Evolutionary conservation across 2,888 invertebrate species (phyloP), one percentile per base, ranked within the genome.

Genomic region (Leptopilina myrica): DNA sequence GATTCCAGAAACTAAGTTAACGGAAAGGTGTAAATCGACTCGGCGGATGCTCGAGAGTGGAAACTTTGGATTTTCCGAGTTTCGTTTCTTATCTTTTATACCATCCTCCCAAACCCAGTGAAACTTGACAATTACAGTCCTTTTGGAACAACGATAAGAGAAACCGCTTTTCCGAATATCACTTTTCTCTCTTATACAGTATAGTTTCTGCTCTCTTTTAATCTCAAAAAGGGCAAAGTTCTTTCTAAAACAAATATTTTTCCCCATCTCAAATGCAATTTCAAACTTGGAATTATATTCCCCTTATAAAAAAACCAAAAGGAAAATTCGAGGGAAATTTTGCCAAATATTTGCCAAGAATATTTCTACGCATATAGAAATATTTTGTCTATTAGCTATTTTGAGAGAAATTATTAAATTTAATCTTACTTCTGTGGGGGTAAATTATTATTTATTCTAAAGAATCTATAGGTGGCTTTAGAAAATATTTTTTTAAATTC

Each of bases 11-110:
- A 73, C 73, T 73, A 73, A 73, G 73, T 73, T 73, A 73, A 73
- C 73, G 73, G 73, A 73, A 73, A 73, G 73, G 73, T 73, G 73
- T 73, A 73, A 73, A 73, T 73, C 56, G 73, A 73, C 73, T 73
- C 73, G 53, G 69, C 49, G 69, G 49, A 69, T 69, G 69, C 49
- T 67, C 12, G 26, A 53, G n/a, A 46, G 14, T 53, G 53, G 73
- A 73, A 73, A 73, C 73, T 73, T 73, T n/a, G 73, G 56, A 26
- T 53, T 69, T 69, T 69, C 14, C 26, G 53, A 73, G 73, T 73
- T 73, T 53, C 53, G 56, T 73, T 33, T 53, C 73, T 73, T 73
- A 73, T 73, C 73, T 73, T 73, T 73, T 73, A 49, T 49, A 73
- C 73, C 73, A 73, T 73, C 56, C 69, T 73, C 56, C 69, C 73